Conservation (phyloP, 2,888 invertebrate genomes). For the Drosophila antonietae region DNA sequence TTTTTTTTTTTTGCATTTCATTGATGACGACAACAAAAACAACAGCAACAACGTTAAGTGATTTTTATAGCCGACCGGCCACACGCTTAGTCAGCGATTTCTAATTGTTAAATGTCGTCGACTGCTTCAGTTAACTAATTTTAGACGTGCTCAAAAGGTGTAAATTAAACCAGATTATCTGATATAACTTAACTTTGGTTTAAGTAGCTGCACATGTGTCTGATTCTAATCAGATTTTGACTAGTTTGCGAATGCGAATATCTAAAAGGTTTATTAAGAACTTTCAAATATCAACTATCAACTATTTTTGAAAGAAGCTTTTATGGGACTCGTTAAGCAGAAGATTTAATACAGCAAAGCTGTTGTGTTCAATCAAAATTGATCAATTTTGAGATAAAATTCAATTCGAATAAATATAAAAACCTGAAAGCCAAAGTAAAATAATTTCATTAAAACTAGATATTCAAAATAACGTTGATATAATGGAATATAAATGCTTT, state of each 20-base stretch:
- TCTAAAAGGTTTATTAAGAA: neutral
- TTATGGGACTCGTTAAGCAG: neutral
- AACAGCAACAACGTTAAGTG: neutral
- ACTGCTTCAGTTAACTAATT: conserved; percentile 19
- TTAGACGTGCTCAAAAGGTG: neutral
- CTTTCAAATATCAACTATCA: neutral
- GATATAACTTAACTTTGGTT: neutral
- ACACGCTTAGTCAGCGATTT: conserved; percentile 38
- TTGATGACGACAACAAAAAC: conserved; percentile 32
- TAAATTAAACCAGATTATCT: neutral
- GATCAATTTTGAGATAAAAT: neutral
- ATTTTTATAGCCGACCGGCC: conserved; percentile 39
- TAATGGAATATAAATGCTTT: neutral
- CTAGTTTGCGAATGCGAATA: neutral
- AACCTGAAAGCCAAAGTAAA: neutral
- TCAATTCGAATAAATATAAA: neutral
- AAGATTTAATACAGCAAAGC: neutral
- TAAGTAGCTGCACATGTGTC: neutral
- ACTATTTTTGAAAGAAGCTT: neutral
- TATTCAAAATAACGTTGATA: neutral
- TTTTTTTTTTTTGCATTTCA: conserved; percentile 62
- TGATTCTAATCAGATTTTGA: neutral
- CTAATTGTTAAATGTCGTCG: conserved; percentile 17
- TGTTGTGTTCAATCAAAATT: neutral
- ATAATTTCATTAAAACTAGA: neutral